These are phyloP conservation scores for Lophochroa leadbeateri DNA, from an alignment of 2,113 vertebrate genomes.

Conservation along the genomic window DNA sequence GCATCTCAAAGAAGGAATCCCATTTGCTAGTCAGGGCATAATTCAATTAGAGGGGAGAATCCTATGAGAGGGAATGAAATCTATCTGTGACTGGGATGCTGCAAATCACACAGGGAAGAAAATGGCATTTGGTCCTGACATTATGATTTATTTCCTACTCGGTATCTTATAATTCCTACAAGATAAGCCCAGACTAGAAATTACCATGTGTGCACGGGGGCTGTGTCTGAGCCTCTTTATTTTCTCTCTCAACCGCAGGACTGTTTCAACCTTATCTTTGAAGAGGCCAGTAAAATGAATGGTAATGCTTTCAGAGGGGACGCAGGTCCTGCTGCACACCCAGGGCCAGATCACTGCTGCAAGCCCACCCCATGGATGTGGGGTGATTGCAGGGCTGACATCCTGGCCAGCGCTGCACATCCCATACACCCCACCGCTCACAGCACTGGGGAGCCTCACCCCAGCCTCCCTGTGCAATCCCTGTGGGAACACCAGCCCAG, in stretches of 20 bases:
- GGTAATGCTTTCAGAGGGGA: neutral
- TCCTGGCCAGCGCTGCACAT: neutral
- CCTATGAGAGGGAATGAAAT: neutral
- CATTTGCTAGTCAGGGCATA: neutral
- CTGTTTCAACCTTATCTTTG: neutral
- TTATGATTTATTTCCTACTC: constrained; percentile 64
- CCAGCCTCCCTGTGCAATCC: neutral
- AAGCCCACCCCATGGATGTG: neutral
- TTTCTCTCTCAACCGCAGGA: neutral
- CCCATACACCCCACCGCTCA: neutral
- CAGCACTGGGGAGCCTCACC: neutral
- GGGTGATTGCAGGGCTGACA: neutral
- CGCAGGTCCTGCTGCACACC: neutral
- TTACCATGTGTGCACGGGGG: neutral
- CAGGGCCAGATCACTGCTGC: fast-evolving
- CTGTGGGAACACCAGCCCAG: neutral
- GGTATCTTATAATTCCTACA: constrained; percentile 60
- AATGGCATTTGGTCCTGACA: constrained; percentile 40
- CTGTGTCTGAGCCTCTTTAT: neutral
- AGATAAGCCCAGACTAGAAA: constrained; percentile 56
- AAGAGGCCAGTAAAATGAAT: neutral
- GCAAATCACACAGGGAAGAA: constrained; percentile 9
- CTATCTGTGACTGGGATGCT: neutral
- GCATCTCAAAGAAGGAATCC: neutral
- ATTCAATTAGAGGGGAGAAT: constrained; percentile 57